These are phyloP conservation scores for Antennarius maculatus DNA, from an alignment of 2,797 vertebrate species.

Conservation along the genomic window DNA sequence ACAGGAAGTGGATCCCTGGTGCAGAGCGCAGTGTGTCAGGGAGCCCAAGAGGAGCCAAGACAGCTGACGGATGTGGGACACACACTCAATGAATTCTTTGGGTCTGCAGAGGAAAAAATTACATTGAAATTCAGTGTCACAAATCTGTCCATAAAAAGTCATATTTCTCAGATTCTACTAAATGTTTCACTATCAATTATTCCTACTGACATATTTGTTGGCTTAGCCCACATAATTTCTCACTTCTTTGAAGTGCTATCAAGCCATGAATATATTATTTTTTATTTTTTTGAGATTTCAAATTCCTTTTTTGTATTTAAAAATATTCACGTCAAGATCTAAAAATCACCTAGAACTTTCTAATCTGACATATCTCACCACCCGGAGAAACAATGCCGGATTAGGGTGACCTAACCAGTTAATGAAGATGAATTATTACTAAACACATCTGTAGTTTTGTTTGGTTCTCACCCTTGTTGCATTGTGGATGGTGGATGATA, in stretches of 20 bases:
- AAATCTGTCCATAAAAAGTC: constrained; percentile 3
- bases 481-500: constrained; percentile 98
- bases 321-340: too few relatives aligned
- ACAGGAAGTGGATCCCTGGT: constrained; percentile 92
- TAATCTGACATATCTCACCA: too few relatives aligned
- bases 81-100: constrained; percentile 99
- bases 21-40: constrained; percentile 94
- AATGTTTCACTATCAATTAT: neutral
- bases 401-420: neutral
- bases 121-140: constrained; percentile 3
- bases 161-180: neutral
- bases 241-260: neutral
- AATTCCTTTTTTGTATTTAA: neutral
- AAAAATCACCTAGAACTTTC: too few relatives aligned
- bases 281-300: constrained; percentile 2
- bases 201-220: neutral
- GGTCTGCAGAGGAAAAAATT: constrained; percentile 80
- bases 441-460: neutral
- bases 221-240: neutral
- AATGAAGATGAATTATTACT: neutral
- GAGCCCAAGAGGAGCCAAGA: constrained; percentile 98
- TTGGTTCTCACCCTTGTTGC: constrained; percentile 93
- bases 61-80: constrained; percentile 96
- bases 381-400: neutral
- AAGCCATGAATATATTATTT: neutral